Conservation (phyloP, 2,888 invertebrate species). For the Anarsia innoxiella region DNA sequence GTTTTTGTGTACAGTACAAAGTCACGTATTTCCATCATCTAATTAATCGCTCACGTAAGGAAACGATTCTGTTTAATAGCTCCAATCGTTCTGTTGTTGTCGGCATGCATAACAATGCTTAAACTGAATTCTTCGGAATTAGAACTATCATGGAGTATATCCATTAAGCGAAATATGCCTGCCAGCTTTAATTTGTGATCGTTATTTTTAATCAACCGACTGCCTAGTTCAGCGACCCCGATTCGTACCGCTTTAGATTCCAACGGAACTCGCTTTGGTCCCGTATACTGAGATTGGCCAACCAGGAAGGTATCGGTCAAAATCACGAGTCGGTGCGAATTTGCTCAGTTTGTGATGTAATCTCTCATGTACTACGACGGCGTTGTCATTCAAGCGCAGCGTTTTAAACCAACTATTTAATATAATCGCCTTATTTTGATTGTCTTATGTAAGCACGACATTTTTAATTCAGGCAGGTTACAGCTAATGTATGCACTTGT, state of each 20-base stretch:
- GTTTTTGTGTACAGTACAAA: not conserved
- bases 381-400: conserved; percentile 20
- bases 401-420: conserved; percentile 20
- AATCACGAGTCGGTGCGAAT: conserved; percentile 15
- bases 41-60: conserved; percentile 11
- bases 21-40: not conserved
- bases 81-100: conserved; percentile 15
- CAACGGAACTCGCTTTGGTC: conserved; percentile 31
- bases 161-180: conserved; percentile 30
- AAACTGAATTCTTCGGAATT: conserved; percentile 19
- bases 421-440: conserved; percentile 36
- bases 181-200: conserved; percentile 33
- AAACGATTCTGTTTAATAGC: conserved; percentile 12
- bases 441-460: conserved; percentile 39
- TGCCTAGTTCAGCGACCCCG: conserved; percentile 36
- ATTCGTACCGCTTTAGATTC: conserved; percentile 32
- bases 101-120: conserved; percentile 19
- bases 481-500: conserved; percentile 31
- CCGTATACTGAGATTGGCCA: conserved; percentile 21
- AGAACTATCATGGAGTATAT: conserved; percentile 21
- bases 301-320: conserved; percentile 18
- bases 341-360: conserved; percentile 20
- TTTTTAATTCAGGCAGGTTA: conserved; percentile 36
- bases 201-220: conserved; percentile 43
- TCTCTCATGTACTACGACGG: conserved; percentile 22